Evolutionary conservation across 2,113 vertebrate species (phyloP).

Genomic region (Thunnus maccoyii): DNA sequence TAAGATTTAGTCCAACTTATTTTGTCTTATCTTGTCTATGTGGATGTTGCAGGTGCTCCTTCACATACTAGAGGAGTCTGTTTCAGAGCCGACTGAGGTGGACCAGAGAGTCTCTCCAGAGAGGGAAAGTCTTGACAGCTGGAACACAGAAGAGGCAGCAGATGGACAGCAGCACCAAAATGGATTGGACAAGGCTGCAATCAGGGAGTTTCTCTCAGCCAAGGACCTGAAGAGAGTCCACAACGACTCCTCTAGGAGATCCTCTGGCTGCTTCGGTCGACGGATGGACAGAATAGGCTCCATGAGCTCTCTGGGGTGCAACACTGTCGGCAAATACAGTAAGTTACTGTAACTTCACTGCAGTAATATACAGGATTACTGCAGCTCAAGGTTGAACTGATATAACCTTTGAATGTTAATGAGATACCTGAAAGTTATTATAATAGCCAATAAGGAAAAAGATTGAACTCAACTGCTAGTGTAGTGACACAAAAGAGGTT

Average conservation of each 20-base stretch:
- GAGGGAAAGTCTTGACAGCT: slow-evolving; percentile 3
- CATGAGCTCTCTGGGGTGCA: slow-evolving; percentile 91
- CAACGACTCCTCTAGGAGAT: slow-evolving; percentile 77
- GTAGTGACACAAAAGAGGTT: too few species aligned
- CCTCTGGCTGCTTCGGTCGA: slow-evolving; percentile 89
- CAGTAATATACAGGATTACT: background rate
- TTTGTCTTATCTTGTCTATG: background rate
- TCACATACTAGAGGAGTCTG: slow-evolving; percentile 79
- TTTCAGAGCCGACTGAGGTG: slow-evolving; percentile 59
- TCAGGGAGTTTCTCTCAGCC: slow-evolving; percentile 72
- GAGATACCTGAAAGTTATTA: background rate
- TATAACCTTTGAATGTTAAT: background rate
- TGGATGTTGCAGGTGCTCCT: slow-evolving; percentile 82
- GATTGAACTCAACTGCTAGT: too few species aligned
- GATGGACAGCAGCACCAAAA: background rate
- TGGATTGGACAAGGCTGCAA: slow-evolving; percentile 56
- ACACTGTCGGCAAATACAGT: slow-evolving; percentile 80
- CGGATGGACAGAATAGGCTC: slow-evolving; percentile 91
- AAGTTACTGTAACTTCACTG: slow-evolving; percentile 50
- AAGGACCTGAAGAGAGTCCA: slow-evolving; percentile 81
- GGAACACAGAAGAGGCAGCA: slow-evolving; percentile 50
- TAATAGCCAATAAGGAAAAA: too few species aligned
- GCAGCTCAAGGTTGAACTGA: background rate
- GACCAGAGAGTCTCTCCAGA: slow-evolving; percentile 38
- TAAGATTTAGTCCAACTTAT: background rate